Conservation (phyloP, 2,113 vertebrate genomes). For the Nycticryphes semicollaris region DNA sequence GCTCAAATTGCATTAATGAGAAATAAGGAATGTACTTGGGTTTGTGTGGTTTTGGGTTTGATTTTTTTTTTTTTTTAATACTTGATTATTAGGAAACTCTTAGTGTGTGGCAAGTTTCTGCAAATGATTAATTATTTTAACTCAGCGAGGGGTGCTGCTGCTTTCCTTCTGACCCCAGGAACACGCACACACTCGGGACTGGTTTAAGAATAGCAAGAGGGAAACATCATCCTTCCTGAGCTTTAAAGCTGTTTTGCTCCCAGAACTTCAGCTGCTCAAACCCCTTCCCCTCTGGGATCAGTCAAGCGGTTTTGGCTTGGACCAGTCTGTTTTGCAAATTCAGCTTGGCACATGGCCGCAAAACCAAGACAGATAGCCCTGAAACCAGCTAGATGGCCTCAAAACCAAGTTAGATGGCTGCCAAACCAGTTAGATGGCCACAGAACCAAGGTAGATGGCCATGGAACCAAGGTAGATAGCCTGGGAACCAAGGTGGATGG, state of each 20-base stretch:
- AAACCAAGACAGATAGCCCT: rapidly evolving
- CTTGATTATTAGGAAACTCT: neutral
- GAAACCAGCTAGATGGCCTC: rapidly evolving
- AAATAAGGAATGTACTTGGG: neutral
- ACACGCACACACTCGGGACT: rapidly evolving
- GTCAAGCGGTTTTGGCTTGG: neutral
- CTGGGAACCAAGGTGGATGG: rapidly evolving
- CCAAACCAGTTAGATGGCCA: neutral
- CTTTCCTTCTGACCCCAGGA: neutral
- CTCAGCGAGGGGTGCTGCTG: neutral
- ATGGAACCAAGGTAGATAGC: rapidly evolving
- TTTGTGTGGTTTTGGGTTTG: neutral
- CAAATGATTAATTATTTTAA: neutral
- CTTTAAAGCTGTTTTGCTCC: neutral
- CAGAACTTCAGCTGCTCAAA: neutral
- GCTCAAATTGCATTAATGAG: neutral
- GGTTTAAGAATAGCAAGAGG: neutral
- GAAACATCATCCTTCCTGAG: neutral
- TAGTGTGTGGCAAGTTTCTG: neutral
- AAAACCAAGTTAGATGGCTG: neutral
- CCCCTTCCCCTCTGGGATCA: neutral
- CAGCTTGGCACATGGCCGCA: rapidly evolving
- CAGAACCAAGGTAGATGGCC: too few species aligned
- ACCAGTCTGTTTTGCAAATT: neutral
- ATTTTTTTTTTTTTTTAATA: neutral